A percentile compares a stretch with the other conserved stretches of the same genome.
These are phyloP conservation scores for Norana najaformis DNA, from an alignment of 2,888 invertebrate genomes.

Conservation along the genomic window DNA sequence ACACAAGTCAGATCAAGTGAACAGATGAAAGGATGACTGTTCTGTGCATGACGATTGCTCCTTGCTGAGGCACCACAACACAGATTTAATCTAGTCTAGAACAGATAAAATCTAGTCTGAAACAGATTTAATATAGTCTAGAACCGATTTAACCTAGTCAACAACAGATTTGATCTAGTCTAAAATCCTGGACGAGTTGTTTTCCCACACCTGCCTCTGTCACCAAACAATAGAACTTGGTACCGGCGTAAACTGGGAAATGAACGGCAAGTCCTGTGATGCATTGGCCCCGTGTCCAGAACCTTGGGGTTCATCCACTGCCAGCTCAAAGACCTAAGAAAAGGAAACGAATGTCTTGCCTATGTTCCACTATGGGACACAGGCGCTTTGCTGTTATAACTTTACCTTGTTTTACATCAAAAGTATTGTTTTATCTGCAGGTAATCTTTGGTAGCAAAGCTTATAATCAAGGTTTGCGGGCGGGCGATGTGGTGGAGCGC, in stretches of 20 bases:
- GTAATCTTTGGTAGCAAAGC: not conserved
- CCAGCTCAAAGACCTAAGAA: not conserved
- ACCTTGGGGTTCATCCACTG: too few species aligned
- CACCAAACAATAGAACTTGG: too few species aligned
- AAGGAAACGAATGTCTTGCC: not conserved
- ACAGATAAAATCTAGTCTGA: too few species aligned
- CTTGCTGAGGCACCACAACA: too few species aligned
- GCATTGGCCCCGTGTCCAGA: too few species aligned
- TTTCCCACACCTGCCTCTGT: too few species aligned
- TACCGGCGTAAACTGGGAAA: too few species aligned
- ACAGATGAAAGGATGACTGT: not conserved
- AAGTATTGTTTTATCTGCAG: not conserved
- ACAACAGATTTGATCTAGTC: too few species aligned
- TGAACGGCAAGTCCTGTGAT: too few species aligned
- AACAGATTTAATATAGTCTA: too few species aligned
- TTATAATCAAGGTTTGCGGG: not conserved
- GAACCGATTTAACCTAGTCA: too few species aligned
- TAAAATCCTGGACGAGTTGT: too few species aligned
- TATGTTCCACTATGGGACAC: not conserved
- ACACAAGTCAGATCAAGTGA: not conserved
- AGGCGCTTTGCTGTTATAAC: not conserved
- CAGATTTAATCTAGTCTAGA: not conserved
- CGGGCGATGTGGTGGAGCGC: not conserved
- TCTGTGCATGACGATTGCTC: not conserved
- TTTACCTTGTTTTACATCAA: not conserved